These are phyloP conservation scores for Propithecus coquereli DNA, from an alignment of 2,113 vertebrate species.

Conservation along the genomic window DNA sequence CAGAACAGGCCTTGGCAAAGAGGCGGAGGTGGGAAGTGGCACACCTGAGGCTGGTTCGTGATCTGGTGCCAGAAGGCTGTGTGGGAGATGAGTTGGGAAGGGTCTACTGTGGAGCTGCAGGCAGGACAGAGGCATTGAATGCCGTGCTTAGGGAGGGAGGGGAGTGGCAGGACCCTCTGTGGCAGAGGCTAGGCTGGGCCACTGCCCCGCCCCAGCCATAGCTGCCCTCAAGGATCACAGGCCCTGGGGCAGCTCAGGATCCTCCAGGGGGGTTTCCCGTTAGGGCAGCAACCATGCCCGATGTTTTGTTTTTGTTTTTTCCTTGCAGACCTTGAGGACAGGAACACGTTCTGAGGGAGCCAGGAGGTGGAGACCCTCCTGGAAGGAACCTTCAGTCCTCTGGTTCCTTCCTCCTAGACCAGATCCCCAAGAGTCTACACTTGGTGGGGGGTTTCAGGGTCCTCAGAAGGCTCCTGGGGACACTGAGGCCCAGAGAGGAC, in stretches of 20 bases:
- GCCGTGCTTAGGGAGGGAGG: too few species aligned
- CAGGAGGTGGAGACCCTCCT: background rate
- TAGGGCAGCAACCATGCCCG: background rate
- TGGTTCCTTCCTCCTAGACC: background rate
- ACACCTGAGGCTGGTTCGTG: too few species aligned
- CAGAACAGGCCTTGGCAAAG: background rate
- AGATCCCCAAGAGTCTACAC: background rate
- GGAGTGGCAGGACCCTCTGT: background rate
- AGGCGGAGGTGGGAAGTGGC: background rate
- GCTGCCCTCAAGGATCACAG: background rate
- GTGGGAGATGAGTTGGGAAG: background rate
- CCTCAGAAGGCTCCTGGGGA: background rate
- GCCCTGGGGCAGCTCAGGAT: background rate
- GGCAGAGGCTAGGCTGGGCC: background rate
- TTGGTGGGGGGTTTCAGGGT: background rate
- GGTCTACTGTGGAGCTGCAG: background rate
- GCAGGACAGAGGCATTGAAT: background rate
- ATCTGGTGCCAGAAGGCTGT: background rate
- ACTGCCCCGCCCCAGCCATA: background rate
- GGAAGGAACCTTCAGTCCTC: background rate
- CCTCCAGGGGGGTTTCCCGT: background rate
- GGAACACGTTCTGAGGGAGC: background rate
- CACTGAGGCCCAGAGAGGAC: background rate
- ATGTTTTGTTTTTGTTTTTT: too few species aligned
- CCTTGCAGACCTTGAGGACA: background rate